These are phyloP conservation scores for Nomada lathburiana DNA, from an alignment of 2,888 invertebrate genomes.

Conservation along the genomic window DNA sequence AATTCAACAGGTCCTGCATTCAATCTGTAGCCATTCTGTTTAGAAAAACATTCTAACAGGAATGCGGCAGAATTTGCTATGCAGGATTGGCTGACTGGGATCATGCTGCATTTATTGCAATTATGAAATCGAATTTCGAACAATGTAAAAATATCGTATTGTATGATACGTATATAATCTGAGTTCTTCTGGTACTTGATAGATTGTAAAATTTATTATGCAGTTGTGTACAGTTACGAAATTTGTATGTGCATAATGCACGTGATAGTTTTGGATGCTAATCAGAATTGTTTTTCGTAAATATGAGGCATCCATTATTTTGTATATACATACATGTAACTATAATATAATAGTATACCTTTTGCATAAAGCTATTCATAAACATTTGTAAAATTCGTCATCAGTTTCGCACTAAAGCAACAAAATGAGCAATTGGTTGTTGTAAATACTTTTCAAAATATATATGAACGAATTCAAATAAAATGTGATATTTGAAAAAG, in stretches of 20 bases:
- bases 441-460: conserved; percentile 12
- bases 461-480: conserved; percentile 30
- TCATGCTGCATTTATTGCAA: conserved; percentile 16
- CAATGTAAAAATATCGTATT: not conserved
- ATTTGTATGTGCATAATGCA: conserved; percentile 20
- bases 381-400: conserved; percentile 8
- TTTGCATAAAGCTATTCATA: conserved; percentile 20
- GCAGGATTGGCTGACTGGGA: not conserved
- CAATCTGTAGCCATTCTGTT: too few relatives aligned
- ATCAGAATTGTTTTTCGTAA: not conserved
- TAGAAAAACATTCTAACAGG: too few relatives aligned
- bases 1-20: too few relatives aligned
- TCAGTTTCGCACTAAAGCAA: conserved; percentile 11
- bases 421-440: conserved; percentile 1
- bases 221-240: not conserved
- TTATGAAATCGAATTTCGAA: conserved; percentile 13
- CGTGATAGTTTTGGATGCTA: conserved; percentile 25
- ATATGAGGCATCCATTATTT: not conserved
- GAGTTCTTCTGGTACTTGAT: not conserved
- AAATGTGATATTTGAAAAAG: conserved; percentile 41
- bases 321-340: conserved; percentile 17
- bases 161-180: conserved; percentile 5
- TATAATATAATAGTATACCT: conserved; percentile 1
- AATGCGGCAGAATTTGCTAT: too few relatives aligned
- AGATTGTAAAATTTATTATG: not conserved